These are phyloP conservation scores for Drosophila neonasuta DNA, from an alignment of 2,888 invertebrate species.

Conservation along the genomic window DNA sequence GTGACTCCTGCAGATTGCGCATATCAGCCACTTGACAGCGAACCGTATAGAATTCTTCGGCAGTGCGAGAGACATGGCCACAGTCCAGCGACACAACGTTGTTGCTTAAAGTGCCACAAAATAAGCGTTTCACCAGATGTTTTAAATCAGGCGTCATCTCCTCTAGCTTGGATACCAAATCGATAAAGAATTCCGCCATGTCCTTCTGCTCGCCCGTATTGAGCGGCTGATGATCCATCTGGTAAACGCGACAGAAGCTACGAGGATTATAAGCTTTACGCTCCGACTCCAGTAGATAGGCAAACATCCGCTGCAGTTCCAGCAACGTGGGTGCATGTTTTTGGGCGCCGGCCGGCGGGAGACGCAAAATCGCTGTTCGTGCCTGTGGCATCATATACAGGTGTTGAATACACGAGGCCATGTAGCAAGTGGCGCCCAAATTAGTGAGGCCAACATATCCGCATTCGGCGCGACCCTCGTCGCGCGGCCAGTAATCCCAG, in stretches of 20 bases:
- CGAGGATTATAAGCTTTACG: constrained; percentile 97
- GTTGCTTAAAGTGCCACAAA: constrained; percentile 96
- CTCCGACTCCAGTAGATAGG: constrained; percentile 95
- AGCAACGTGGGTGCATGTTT: constrained; percentile 92
- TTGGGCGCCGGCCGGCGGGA: constrained; percentile 88
- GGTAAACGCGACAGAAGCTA: constrained; percentile 97
- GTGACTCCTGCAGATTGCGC: constrained; percentile 96
- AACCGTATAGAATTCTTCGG: constrained; percentile 98
- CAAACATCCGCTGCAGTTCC: constrained; percentile 97
- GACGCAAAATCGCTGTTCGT: constrained; percentile 90
- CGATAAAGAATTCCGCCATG: constrained; percentile 99
- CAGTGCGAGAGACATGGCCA: constrained; percentile 95
- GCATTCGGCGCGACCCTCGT: constrained; percentile 96
- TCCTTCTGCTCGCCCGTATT: constrained; percentile 99
- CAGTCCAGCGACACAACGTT: constrained; percentile 98
- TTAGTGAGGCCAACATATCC: constrained; percentile 97
- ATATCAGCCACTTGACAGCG: constrained; percentile 98
- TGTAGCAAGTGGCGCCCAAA: constrained; percentile 97
- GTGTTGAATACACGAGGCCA: constrained; percentile 99
- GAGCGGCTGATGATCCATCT: constrained; percentile 97
- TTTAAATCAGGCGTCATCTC: constrained; percentile 97
- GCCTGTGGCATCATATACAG: constrained; percentile 98
- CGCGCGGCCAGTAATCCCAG: constrained; percentile 99
- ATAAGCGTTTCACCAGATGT: constrained; percentile 93
- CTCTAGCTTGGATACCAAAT: constrained; percentile 96